Percentiles rank a stretch among this genome's conserved stretches.
Evolutionary conservation across 2,888 invertebrate genomes (phyloP).

Genomic region (Scrobipalpa atriplicella): DNA sequence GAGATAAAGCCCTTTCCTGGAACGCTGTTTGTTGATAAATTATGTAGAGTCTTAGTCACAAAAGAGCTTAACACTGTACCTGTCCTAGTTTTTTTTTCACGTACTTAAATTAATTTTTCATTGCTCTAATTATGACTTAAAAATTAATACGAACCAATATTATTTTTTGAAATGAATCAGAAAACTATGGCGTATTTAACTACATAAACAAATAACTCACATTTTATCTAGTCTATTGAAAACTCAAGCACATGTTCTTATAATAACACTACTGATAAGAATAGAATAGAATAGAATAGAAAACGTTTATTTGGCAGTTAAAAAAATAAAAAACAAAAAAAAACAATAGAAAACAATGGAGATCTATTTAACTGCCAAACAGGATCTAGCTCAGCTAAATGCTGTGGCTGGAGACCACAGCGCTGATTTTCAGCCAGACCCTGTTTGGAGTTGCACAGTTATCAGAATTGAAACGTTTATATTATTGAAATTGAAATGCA

Average conservation of each 20-base stretch:
- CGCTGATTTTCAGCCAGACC: no score
- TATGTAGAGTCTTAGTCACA: not conserved
- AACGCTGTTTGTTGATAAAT: not conserved
- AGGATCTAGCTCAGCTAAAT: no score
- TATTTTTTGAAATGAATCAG: not conserved
- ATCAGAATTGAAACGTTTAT: no score
- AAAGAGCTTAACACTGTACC: not conserved
- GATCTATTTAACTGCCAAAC: no score
- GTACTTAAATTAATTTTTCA: no score
- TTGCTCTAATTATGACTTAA: not conserved
- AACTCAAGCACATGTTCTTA: constrained; percentile 4
- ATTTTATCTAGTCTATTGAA: constrained; percentile 12
- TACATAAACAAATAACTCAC: not conserved
- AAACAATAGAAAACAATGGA: no score
- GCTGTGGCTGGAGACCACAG: no score
- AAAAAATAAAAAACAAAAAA: no score
- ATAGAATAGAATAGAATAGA: no score
- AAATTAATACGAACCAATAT: not conserved
- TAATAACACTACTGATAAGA: constrained; percentile 8
- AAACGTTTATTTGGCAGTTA: no score
- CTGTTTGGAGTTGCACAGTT: no score
- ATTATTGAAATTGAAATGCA: no score
- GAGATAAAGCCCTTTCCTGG: not conserved
- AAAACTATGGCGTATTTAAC: not conserved
- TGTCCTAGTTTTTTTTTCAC: not conserved